Conservation (phyloP, 2,888 invertebrate genomes). For the Pristionchus exspectatus region DNA sequence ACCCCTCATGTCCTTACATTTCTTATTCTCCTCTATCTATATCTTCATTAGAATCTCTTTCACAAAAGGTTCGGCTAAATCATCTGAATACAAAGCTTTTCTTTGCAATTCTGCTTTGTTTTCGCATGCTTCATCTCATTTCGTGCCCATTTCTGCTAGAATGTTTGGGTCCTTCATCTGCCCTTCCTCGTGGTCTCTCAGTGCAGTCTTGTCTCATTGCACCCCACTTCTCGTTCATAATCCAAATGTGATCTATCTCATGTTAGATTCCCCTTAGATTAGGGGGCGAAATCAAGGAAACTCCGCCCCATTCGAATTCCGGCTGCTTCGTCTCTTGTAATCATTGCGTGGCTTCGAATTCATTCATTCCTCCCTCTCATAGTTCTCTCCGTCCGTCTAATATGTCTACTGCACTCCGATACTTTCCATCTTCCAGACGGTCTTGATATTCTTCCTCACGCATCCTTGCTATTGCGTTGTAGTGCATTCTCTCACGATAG, state of each 20-base stretch:
- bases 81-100: background rate
- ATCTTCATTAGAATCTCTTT: background rate
- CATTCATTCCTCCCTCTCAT: background rate
- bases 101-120: constrained; percentile 1
- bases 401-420: background rate
- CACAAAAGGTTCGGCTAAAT: background rate
- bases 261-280: background rate
- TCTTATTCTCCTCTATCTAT: background rate
- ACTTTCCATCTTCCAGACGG: background rate
- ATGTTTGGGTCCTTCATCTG: background rate
- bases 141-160: background rate
- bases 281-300: background rate
- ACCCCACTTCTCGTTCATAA: background rate
- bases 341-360: constrained; percentile 37
- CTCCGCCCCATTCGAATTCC: constrained; percentile 31
- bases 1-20: background rate
- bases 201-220: background rate
- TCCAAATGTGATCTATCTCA: background rate
- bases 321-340: background rate
- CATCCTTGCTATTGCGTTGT: background rate
- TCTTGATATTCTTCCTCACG: background rate
- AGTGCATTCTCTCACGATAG: background rate
- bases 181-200: background rate
- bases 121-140: background rate
- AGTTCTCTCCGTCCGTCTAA: background rate